Evolutionary conservation across 2,888 invertebrate species (phyloP), one percentile per base, ranked within the genome.

Genomic region (Leptogaster cylindrica): DNA sequence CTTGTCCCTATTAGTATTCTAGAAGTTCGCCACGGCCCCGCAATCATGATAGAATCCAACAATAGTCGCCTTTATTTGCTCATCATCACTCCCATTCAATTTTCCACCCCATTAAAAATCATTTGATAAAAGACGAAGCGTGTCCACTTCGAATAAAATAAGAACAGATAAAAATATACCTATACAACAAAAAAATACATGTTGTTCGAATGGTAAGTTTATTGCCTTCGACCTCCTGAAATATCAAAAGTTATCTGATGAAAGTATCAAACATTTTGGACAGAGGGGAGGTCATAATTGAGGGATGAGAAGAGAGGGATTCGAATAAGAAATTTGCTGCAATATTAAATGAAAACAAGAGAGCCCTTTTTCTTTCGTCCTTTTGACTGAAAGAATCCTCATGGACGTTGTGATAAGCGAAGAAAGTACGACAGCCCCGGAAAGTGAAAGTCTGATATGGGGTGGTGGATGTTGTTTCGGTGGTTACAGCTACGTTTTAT

Each of bases 41-140:
- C 64, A 58, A 31, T 65, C 61, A 58, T 67, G 55, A 67, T 65
- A 66, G 52, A 66, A 16, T n/a, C 41, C 61, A 68, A 70, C 68
- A 68, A 70, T 65, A 51, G 64, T 16, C 68, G 68, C 68, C 70
- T 72, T 74, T 74, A 74, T 72, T 74, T 73, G 72, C 72, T 73
- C 74, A 74, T 73, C 73, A 73, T 74, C 72, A 69, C 72, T 73
- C 72, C 72, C 73, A 73, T 74, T 73, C 73, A 73, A 74, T 74
- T 74, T 74, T 73, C 73, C 73, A 73, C 74, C 73, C 74, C 73
- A 74, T 74, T 74, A 68, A 68, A 70, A 70, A 68, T 70, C 65
- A 70, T 70, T 66, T 70, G 58, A 70, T 68, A 70, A 65, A 67
- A 65, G 65, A 67, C 63, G 68, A 39, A 68, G 68, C 55, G 64